These are phyloP conservation scores for Phyllostomus hastatus DNA, from an alignment of 2,113 vertebrate species.

Conservation along the genomic window DNA sequence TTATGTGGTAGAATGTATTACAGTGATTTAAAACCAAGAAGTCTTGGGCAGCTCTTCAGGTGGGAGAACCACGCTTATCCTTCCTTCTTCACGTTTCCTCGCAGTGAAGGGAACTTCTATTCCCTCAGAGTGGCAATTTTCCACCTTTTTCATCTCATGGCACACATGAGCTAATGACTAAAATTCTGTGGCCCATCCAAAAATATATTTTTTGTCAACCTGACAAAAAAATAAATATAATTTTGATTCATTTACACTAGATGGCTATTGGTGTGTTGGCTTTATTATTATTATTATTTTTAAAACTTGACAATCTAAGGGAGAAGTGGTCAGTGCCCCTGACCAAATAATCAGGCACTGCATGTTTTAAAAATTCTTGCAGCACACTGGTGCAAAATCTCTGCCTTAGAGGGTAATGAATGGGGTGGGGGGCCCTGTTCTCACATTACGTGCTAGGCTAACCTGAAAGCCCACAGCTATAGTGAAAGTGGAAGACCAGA, in stretches of 20 bases:
- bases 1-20: neutral
- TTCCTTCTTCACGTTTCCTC: neutral
- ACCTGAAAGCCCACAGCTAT: neutral
- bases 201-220: neutral
- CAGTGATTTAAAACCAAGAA: neutral
- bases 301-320: neutral
- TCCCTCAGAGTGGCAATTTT: neutral
- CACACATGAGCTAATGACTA: neutral
- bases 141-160: neutral
- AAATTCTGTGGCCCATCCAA: neutral
- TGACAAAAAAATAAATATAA: neutral
- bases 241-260: neutral
- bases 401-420: neutral
- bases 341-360: neutral
- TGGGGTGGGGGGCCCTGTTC: neutral
- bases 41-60: neutral
- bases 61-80: no score
- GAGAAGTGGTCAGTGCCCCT: neutral
- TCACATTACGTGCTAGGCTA: neutral
- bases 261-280: neutral
- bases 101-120: neutral
- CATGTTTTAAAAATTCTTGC: neutral
- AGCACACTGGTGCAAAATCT: neutral
- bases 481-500: neutral
- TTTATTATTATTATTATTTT: neutral